Base-by-base conservation (phyloP, 2,113 vertebrate species). In the Uria aalge region DNA sequence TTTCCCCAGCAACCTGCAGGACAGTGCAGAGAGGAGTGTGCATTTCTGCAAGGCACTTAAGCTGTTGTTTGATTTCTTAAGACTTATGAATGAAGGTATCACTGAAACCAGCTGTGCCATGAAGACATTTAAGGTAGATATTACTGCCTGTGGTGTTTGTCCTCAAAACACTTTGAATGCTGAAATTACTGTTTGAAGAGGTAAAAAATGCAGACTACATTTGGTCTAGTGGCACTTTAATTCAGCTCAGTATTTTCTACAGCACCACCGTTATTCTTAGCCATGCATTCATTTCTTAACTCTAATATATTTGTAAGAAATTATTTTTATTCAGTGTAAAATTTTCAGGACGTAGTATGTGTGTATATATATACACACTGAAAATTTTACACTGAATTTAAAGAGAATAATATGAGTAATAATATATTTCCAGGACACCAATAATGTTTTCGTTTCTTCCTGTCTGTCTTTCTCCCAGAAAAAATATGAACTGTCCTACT, bases 41-140 rank as follows among this genome's bases (percentile, higher is more conserved):
- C 48, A 76, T 96, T 97, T 67, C 94, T 95, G 57, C 60, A 79
- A 97, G 88, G 63, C 62, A 47, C 87, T 97, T 92, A 81, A 90
- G 59, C 79, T 96, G 91, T 96, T 53, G 27, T 87, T 97, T 96
- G 56, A 34, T 71, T 94, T 92, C 88, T 91, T 71, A 72, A 96
- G 93, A 81, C 57, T 94, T 97, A 92, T 78, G 88, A 97, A 97
- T 96, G 83, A 96, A 82, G 12, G 67, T 67, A 94, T 96, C 97
- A 93, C 94, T 96, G 95, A 94, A 95, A 93, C 80, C 81, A 96
- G 84, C 73, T 97, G 88, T 96, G 94, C 74, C 67, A 32, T 95
- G 90, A 96, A 96, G 85, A 69, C 88, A 88, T 97, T 97, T 96
- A 96, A 97, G 95, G 67, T 81, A 68, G 94, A 93, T 95, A 95